Evolutionary conservation across 2,888 invertebrate species (phyloP).

Genomic region (Oasisia sp.): DNA sequence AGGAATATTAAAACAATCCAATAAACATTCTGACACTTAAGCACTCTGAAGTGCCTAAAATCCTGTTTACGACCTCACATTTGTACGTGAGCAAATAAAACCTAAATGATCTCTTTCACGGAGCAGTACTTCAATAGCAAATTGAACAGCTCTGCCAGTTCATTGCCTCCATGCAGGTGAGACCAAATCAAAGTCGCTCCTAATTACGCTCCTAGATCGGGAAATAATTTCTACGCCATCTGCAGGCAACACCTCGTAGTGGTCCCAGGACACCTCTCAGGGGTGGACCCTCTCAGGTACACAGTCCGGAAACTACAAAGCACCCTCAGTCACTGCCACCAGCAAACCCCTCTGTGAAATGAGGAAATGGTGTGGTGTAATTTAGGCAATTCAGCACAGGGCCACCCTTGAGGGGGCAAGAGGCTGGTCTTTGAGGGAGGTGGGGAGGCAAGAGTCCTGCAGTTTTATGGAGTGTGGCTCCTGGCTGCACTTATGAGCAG

Average conservation of each 20-base stretch:
- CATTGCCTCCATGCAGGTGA: not conserved
- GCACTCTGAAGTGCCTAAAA: not conserved
- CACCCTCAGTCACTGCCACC: not conserved
- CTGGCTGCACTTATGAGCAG: not conserved
- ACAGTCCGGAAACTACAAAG: not conserved
- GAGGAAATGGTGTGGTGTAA: not conserved
- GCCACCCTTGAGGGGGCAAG: not conserved
- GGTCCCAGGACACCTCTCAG: not conserved
- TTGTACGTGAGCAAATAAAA: not conserved
- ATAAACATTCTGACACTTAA: too few relatives aligned
- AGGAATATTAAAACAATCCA: too few relatives aligned
- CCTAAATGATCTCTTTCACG: not conserved
- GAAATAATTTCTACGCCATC: not conserved
- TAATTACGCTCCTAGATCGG: not conserved
- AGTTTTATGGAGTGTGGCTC: not conserved
- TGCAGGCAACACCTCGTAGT: not conserved
- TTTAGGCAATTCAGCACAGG: not conserved
- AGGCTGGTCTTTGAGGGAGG: not conserved
- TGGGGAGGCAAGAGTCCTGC: not conserved
- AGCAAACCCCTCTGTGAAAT: not conserved
- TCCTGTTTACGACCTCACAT: not conserved
- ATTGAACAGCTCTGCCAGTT: not conserved
- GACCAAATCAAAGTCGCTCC: not conserved
- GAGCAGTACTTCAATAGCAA: not conserved
- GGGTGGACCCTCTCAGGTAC: not conserved